Evolutionary conservation across 2,888 invertebrate genomes (phyloP).

Genomic region (Athrips mouffetella): DNA sequence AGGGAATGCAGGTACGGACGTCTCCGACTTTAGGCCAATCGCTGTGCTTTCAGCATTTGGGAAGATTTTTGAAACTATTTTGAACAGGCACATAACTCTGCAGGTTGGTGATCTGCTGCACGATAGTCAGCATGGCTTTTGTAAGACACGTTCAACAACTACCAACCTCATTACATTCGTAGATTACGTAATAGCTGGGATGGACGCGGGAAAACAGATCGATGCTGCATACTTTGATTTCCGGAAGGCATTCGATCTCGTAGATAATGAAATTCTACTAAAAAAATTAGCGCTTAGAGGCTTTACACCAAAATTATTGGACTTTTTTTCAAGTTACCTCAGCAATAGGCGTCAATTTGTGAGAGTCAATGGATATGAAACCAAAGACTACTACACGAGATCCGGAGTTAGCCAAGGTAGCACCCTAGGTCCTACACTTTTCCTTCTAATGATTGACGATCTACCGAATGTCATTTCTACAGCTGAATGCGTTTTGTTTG

Average conservation of each 20-base stretch:
- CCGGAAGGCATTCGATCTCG: not conserved
- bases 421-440: no score
- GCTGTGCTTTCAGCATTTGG: conserved; percentile 16
- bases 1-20: not conserved
- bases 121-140: not conserved
- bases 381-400: no score
- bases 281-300: not conserved
- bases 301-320: not conserved
- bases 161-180: not conserved
- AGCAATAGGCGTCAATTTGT: not conserved
- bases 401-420: no score
- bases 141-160: not conserved
- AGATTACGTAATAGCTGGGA: not conserved
- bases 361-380: not conserved
- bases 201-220: not conserved
- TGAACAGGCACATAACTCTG: not conserved
- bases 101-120: not conserved
- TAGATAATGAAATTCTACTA: not conserved
- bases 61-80: conserved; percentile 12
- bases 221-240: conserved; percentile 6
- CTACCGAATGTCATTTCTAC: no score
- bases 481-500: no score
- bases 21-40: conserved; percentile 13
- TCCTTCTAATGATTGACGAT: no score
- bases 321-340: not conserved